A percentile compares a stretch with the other conserved stretches of the same genome.
phyloP scores from a whole-genome alignment of 2,797 vertebrate genomes.

The Austrolebias charrua region DNA sequence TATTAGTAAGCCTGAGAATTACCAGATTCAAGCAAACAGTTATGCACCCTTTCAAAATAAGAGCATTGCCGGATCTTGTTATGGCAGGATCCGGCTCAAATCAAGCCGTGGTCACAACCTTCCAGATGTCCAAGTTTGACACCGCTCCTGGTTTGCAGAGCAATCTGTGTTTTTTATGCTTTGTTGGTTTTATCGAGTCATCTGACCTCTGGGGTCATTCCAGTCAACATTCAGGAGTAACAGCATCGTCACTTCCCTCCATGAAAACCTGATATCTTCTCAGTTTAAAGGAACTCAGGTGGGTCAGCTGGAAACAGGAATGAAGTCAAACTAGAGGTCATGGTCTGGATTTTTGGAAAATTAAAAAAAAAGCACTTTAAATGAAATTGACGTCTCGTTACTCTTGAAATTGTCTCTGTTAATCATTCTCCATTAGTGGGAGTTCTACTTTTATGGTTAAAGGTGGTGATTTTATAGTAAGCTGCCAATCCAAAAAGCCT shows the following conservation, averaged over 20 bases:
- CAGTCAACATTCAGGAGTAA: constrained; percentile 39
- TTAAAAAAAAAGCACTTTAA: constrained; percentile 1
- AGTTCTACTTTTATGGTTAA: constrained; percentile 39
- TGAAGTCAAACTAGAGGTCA: constrained; percentile 5
- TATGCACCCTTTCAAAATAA: no score
- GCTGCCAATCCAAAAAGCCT: constrained; percentile 40
- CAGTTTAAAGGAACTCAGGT: constrained; percentile 37
- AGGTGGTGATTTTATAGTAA: constrained; percentile 37
- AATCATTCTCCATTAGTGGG: constrained; percentile 22
- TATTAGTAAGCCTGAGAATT: no score
- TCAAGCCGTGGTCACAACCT: constrained; percentile 17
- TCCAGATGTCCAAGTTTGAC: constrained; percentile 60
- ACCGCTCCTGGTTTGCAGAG: constrained; percentile 40
- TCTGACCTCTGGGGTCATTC: constrained; percentile 41
- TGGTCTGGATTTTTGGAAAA: background rate
- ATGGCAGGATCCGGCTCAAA: no score
- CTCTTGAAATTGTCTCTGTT: constrained; percentile 35
- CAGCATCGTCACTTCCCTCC: constrained; percentile 30
- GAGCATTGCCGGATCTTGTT: no score
- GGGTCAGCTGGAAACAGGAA: constrained; percentile 21
- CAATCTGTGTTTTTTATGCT: constrained; percentile 45
- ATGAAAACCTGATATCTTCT: constrained; percentile 32
- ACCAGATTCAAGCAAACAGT: no score
- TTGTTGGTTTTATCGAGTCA: constrained; percentile 62
- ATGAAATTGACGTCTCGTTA: no score